phyloP scores from a whole-genome alignment of 2,888 invertebrate genomes.

The Gymnocheta viridis region DNA sequence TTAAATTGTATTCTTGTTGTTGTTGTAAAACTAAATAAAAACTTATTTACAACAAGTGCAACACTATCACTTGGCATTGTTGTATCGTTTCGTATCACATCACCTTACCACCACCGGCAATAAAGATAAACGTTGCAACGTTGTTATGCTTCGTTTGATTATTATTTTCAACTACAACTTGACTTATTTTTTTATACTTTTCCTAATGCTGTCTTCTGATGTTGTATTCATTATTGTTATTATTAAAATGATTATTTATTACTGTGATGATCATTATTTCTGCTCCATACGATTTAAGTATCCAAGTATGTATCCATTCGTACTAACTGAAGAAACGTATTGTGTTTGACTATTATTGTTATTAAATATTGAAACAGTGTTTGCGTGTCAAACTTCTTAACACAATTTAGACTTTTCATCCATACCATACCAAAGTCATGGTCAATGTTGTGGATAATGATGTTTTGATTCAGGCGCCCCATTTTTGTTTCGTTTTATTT shows the following conservation, averaged over 20 bases:
- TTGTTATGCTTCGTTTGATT: slow-evolving; percentile 63
- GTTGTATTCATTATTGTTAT: slow-evolving; percentile 44
- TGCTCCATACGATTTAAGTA: not conserved
- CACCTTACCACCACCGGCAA: slow-evolving; percentile 48
- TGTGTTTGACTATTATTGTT: slow-evolving; percentile 27
- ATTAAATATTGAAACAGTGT: slow-evolving; percentile 50
- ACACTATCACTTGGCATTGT: slow-evolving; percentile 17
- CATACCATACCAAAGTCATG: slow-evolving; percentile 23
- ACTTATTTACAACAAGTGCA: slow-evolving; percentile 16
- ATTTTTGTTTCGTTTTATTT: slow-evolving; percentile 4
- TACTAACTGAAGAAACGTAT: slow-evolving; percentile 31
- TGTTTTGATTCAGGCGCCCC: slow-evolving; percentile 2
- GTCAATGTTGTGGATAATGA: slow-evolving; percentile 29
- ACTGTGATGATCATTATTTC: slow-evolving; percentile 23
- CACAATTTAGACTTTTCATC: slow-evolving; percentile 43
- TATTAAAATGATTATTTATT: slow-evolving; percentile 31
- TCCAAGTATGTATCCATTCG: slow-evolving; percentile 13
- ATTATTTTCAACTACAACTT: slow-evolving; percentile 51
- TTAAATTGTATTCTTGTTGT: not conserved
- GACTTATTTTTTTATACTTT: not conserved
- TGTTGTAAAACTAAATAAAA: not conserved
- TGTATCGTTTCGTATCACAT: slow-evolving; percentile 35
- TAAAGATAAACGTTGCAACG: slow-evolving; percentile 54
- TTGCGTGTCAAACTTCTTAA: slow-evolving; percentile 63
- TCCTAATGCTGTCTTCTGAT: not conserved